phyloP scores from a whole-genome alignment of 2,888 invertebrate species.

The Polydesmus complanatus region DNA sequence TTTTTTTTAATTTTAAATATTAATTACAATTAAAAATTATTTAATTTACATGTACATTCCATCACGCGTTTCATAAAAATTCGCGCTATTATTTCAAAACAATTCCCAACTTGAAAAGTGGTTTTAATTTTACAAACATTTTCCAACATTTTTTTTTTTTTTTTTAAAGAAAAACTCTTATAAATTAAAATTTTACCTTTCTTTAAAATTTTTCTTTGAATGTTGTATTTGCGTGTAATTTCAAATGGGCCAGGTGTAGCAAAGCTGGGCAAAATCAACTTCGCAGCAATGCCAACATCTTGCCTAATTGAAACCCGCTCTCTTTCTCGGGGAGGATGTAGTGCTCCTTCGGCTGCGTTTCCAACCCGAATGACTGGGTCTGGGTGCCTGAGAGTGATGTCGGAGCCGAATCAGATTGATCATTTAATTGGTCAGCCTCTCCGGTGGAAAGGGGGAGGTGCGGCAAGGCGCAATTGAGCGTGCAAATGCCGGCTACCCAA shows the following conservation, averaged over 20 bases:
- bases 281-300: slow-evolving; percentile 19
- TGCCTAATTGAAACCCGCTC: slow-evolving; percentile 12
- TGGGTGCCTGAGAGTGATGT: background rate
- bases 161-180: too few relatives aligned
- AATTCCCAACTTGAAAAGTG: too few relatives aligned
- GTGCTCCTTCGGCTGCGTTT: background rate
- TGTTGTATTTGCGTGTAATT: background rate
- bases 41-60: too few relatives aligned
- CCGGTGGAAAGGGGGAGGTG: background rate
- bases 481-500: background rate
- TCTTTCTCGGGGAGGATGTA: background rate
- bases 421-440: background rate
- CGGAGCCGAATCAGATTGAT: background rate
- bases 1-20: too few relatives aligned
- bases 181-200: too few relatives aligned
- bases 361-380: background rate
- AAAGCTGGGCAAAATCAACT: slow-evolving; percentile 13
- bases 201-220: background rate
- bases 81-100: too few relatives aligned
- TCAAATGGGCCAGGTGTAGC: slow-evolving; percentile 15
- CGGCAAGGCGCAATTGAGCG: background rate
- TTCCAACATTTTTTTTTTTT: too few relatives aligned
- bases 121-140: too few relatives aligned
- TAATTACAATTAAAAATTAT: too few relatives aligned
- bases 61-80: too few relatives aligned